Base-by-base conservation (phyloP, 2,888 invertebrate species). In the Automeris io region DNA sequence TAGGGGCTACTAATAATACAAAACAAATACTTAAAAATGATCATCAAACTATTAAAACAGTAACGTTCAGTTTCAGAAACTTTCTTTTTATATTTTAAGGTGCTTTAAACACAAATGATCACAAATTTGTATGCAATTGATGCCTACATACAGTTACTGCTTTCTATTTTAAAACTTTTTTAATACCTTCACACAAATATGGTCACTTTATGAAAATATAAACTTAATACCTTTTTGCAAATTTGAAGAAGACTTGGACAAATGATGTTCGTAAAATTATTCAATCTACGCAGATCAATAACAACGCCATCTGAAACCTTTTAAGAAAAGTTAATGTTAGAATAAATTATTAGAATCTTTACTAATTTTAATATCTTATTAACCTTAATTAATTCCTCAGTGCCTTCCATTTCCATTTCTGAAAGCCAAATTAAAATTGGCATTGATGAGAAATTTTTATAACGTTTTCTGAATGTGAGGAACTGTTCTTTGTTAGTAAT, bases 241-340 rank as follows among this genome's bases (percentile, higher is more conserved):
- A 35, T 31, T 13, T 37, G 24, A 6, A 57, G 19, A 3, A 53
- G 24, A 23, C 44, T 40, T 4, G 35, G 33, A 18, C 29, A 29
- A 35, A 47, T 42, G 34, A 38, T 33, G 19, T 41, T 31, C 25
- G 23, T 18, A 38, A 46, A 37, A 35, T 43, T 29, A 29, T 16
- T 41, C 34, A 41, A 37, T 32, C 49, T 45, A 3, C 37, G 33
- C 16, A 46, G 42, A 40, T 71, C 59, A 38, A 60, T 31, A 40
- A 70, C 39, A 21, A 66, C 46, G 13, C 63, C 67, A 47, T 52
- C 55, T 47, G 61, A 57, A 60, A 62, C 58, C 68, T 66, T 47
- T 53, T 52, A 43, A 48, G 38, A 40, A 23, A 3, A 31, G 38
- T 33, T 18, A 36, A 7, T 25, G 34, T 24, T 41, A 21, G 8